Evolutionary conservation across 2,888 invertebrate species (phyloP).

Genomic region (Lathronympha strigana): DNA sequence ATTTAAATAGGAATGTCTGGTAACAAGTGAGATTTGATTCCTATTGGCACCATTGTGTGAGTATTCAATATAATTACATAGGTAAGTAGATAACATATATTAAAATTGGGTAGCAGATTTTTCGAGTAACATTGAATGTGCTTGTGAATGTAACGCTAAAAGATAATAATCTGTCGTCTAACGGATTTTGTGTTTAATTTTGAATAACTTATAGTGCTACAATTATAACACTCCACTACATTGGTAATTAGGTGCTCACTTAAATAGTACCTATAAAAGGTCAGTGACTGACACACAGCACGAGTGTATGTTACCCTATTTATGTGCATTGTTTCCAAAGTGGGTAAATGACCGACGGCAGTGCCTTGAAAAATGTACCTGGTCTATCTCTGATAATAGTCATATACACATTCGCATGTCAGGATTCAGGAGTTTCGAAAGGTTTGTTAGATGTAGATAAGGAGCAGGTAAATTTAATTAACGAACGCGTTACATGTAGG

Average conservation of each 20-base stretch:
- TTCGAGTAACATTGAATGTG: no score
- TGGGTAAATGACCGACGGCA: constrained; percentile 1
- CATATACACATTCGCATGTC: not conserved
- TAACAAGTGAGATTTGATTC: not conserved
- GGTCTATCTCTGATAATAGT: not conserved
- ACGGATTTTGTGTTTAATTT: not conserved
- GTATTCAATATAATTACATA: no score
- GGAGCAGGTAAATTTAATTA: constrained; percentile 9
- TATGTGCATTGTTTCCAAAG: constrained; percentile 6
- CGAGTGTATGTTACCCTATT: not conserved
- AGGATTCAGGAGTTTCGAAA: constrained; percentile 4
- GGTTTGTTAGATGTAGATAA: constrained; percentile 11
- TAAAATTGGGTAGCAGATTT: no score
- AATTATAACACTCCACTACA: not conserved
- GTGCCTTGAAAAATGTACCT: constrained; percentile 1
- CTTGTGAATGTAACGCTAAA: no score
- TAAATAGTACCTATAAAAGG: not conserved
- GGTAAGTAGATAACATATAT: no score
- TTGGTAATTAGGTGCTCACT: not conserved
- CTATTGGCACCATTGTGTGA: no score
- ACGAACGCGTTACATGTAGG: not conserved
- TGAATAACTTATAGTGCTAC: not conserved
- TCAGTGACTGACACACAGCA: constrained; percentile 12
- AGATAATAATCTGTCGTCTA: not conserved
- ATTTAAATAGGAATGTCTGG: not conserved